Evolutionary conservation across 2,888 invertebrate species (phyloP).

Genomic region (Thumatha senex): DNA sequence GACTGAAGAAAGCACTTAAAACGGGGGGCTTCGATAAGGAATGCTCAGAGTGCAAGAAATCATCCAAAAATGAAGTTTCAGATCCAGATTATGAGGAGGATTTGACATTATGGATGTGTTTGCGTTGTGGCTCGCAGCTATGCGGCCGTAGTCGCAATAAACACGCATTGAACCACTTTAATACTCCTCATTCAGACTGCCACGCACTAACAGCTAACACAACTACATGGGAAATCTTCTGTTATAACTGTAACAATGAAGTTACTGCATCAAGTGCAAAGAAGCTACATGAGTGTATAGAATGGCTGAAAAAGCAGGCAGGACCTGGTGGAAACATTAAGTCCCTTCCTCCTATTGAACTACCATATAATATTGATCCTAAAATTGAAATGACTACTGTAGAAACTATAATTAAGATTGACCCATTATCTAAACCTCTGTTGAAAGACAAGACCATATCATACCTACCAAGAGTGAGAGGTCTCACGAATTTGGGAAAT

Average conservation of each 20-base stretch:
- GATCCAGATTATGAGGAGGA: constrained; percentile 79
- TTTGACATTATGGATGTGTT: constrained; percentile 88
- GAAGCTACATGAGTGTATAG: constrained; percentile 89
- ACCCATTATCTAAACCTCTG: constrained; percentile 45
- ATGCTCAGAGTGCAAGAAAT: constrained; percentile 85
- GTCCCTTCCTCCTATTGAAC: constrained; percentile 64
- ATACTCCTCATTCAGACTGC: constrained; percentile 89
- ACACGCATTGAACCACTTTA: constrained; percentile 90
- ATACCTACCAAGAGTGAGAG: constrained; percentile 86
- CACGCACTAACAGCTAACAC: constrained; percentile 90
- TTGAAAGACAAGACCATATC: constrained; percentile 61
- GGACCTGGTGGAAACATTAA: constrained; percentile 51
- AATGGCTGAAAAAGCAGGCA: constrained; percentile 86
- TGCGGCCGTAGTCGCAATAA: constrained; percentile 87
- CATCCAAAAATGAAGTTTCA: constrained; percentile 60
- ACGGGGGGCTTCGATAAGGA: constrained; percentile 77
- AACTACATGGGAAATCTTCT: constrained; percentile 89
- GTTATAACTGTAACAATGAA: constrained; percentile 90
- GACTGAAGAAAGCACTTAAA: constrained; percentile 84
- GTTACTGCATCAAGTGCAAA: constrained; percentile 84
- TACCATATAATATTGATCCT: constrained; percentile 51
- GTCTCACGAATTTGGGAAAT: constrained; percentile 95
- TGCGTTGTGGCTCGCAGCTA: constrained; percentile 90
- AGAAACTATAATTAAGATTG: constrained; percentile 51
- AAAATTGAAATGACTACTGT: constrained; percentile 53